Evolutionary conservation across 2,888 invertebrate genomes (phyloP).

Genomic region (Drosophila formosana): DNA sequence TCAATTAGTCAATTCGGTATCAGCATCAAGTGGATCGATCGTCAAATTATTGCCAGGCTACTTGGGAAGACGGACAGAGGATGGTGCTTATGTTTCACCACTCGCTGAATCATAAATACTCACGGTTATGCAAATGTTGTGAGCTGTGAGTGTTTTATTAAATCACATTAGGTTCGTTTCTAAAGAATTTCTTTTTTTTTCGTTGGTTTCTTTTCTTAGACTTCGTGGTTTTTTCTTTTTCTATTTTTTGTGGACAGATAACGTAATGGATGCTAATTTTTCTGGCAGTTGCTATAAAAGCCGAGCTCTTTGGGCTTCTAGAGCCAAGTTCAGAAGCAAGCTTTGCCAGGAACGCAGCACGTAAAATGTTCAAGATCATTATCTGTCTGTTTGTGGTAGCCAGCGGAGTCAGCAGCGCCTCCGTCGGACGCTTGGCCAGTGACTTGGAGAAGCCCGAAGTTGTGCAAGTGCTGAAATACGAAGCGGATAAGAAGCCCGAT

Average conservation of each 20-base stretch:
- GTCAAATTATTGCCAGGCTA: neutral
- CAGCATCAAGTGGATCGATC: constrained; percentile 25
- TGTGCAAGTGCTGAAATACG: constrained; percentile 73
- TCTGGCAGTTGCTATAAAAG: constrained; percentile 75
- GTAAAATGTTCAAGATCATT: constrained; percentile 73
- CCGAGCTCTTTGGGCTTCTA: constrained; percentile 37
- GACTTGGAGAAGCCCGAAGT: constrained; percentile 66
- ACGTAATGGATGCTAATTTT: constrained; percentile 77
- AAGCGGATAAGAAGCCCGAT: constrained; percentile 71
- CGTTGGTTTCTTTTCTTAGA: constrained; percentile 18
- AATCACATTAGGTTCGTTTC: constrained; percentile 62
- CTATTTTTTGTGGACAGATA: constrained; percentile 46
- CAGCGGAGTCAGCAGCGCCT: constrained; percentile 63
- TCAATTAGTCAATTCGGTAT: constrained; percentile 8
- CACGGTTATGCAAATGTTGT: constrained; percentile 68
- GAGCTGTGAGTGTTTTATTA: constrained; percentile 68
- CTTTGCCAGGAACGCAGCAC: constrained; percentile 43
- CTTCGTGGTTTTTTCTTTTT: constrained; percentile 30
- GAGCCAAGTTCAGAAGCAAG: constrained; percentile 50
- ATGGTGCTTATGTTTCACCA: constrained; percentile 23
- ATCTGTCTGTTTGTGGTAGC: constrained; percentile 71
- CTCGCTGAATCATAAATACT: constrained; percentile 51
- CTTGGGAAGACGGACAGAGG: neutral
- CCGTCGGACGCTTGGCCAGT: constrained; percentile 51
- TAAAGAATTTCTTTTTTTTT: constrained; percentile 69